A percentile compares a stretch with the other conserved stretches of the same genome.
phyloP scores from a whole-genome alignment of 2,113 vertebrate species.

The Sarotherodon lohbergeri region DNA sequence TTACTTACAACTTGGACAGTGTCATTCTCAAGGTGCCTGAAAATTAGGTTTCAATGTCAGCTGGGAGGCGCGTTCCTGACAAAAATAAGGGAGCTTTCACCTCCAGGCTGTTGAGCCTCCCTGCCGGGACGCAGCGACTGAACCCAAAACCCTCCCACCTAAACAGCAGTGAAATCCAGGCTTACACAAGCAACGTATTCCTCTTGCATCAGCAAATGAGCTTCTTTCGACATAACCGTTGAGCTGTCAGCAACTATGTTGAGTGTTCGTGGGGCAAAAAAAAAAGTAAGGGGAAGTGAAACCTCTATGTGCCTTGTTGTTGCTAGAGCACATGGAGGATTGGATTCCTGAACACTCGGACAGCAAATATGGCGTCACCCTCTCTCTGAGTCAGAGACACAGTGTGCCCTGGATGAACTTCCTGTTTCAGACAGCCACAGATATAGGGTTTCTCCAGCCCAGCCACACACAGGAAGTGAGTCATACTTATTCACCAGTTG shows the following conservation, averaged over 20 bases:
- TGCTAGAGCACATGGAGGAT: conserved; percentile 36
- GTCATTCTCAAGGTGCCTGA: conserved; percentile 66
- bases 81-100: conserved; percentile 46
- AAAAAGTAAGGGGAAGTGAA: conserved; percentile 36
- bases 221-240: conserved; percentile 52
- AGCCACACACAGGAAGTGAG: conserved; percentile 68
- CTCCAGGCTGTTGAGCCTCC: conserved; percentile 32
- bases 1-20: conserved; percentile 55
- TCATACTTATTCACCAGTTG: conserved; percentile 57
- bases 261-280: conserved; percentile 41
- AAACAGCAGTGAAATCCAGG: conserved; percentile 51
- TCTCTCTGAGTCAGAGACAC: conserved; percentile 54
- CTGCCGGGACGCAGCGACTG: conserved; percentile 6
- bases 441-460: conserved; percentile 70
- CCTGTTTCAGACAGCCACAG: conserved; percentile 61
- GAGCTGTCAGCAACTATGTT: conserved; percentile 50
- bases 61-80: conserved; percentile 45
- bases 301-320: conserved; percentile 44
- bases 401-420: conserved; percentile 67
- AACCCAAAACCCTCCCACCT: conserved; percentile 46
- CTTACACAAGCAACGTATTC: conserved; percentile 53
- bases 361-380: conserved; percentile 65
- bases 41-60: conserved; percentile 71
- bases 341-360: conserved; percentile 66
- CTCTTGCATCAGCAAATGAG: conserved; percentile 63